Conservation (phyloP, 2,888 invertebrate genomes). For the Dynastes maya region DNA sequence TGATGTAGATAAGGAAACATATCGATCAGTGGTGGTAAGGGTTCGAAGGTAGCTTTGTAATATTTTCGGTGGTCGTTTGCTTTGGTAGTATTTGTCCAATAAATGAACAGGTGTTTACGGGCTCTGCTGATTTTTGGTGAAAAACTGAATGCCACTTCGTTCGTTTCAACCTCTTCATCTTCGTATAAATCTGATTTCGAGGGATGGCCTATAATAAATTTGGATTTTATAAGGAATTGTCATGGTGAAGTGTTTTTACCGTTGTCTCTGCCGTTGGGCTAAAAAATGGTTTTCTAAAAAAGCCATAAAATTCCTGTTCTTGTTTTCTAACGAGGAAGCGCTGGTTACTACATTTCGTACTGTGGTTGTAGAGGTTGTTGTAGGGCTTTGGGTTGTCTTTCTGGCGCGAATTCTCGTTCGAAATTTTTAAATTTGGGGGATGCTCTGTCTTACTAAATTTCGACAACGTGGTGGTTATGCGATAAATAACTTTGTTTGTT, state of each 20-base stretch:
- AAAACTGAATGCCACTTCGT: conserved; percentile 51
- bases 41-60: conserved; percentile 52
- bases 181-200: conserved; percentile 20
- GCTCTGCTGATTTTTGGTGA: conserved; percentile 50
- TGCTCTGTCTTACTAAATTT: conserved; percentile 28
- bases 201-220: conserved; percentile 5
- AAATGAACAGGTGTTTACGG: conserved; percentile 59
- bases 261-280: conserved; percentile 53
- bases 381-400: conserved; percentile 58
- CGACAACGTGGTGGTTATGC: conserved; percentile 40
- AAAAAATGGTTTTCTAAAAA: conserved; percentile 71
- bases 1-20: conserved; percentile 29
- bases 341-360: conserved; percentile 53
- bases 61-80: conserved; percentile 58
- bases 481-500: conserved; percentile 34
- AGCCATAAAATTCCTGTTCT: conserved; percentile 71
- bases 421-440: conserved; percentile 40
- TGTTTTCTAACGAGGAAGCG: conserved; percentile 56
- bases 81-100: conserved; percentile 67
- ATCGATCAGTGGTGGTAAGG: conserved; percentile 38
- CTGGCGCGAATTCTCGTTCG: conserved; percentile 58
- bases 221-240: conserved; percentile 25
- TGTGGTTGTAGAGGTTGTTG: conserved; percentile 51
- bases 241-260: not conserved
- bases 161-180: conserved; percentile 33